phyloP scores from a whole-genome alignment of 1,140 invertebrate genomes.

The Araneus ventricosus region DNA sequence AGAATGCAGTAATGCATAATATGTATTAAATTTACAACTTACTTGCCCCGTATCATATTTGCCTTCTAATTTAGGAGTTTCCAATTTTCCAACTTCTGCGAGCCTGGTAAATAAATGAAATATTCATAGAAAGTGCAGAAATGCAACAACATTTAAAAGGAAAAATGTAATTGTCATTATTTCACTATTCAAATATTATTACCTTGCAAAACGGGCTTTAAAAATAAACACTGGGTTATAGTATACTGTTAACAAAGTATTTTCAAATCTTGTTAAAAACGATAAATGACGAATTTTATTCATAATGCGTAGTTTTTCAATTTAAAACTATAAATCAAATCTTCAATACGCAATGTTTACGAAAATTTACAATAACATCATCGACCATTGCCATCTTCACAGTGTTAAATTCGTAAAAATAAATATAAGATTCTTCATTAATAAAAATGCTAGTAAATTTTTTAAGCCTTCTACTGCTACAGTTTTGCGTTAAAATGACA shows the following conservation, averaged over 20 bases:
- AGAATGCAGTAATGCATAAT: not conserved
- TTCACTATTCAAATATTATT: not conserved
- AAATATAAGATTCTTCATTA: not conserved
- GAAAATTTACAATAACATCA: not conserved
- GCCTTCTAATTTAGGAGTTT: constrained; percentile 90
- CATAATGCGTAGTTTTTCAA: constrained; percentile 33
- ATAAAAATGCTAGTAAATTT: not conserved
- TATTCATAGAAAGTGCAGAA: not conserved
- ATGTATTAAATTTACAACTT: not conserved
- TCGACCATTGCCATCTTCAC: not conserved
- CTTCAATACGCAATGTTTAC: not conserved
- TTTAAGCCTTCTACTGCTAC: too few relatives aligned
- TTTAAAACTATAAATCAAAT: not conserved
- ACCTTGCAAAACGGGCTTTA: constrained; percentile 64
- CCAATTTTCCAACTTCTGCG: constrained; percentile 89
- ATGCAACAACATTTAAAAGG: not conserved
- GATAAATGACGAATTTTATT: constrained; percentile 61
- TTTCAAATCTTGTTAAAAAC: constrained; percentile 45
- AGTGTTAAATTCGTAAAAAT: not conserved
- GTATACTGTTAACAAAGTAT: not conserved
- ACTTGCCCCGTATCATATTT: constrained; percentile 96
- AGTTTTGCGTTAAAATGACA: too few relatives aligned
- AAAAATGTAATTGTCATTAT: too few relatives aligned
- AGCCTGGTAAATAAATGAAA: constrained; percentile 81
- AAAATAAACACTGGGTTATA: constrained; percentile 22